These are phyloP conservation scores for Cinclus mexicanus DNA, from an alignment of 2,113 vertebrate species.

Conservation along the genomic window DNA sequence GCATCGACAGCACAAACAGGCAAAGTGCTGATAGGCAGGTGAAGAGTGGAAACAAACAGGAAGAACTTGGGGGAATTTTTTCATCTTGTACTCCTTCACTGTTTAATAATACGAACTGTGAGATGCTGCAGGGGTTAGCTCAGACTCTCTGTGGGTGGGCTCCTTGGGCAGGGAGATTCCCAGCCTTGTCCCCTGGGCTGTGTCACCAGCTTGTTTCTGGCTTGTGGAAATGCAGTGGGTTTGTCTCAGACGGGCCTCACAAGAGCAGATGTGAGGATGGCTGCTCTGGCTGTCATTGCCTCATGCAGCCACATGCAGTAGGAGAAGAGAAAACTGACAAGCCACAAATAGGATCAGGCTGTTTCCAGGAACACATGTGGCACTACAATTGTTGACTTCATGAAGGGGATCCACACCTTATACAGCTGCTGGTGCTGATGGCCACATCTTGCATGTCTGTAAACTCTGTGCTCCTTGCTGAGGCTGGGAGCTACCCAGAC, in stretches of 20 bases:
- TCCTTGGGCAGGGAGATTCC: not conserved
- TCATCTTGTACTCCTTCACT: not conserved
- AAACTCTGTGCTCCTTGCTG: not conserved
- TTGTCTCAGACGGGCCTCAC: not conserved
- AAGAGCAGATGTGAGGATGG: not conserved
- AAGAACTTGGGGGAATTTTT: not conserved
- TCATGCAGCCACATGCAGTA: not conserved
- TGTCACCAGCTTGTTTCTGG: accelerated
- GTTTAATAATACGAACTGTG: not conserved
- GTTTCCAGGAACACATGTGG: not conserved
- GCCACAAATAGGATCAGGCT: not conserved
- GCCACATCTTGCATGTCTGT: accelerated
- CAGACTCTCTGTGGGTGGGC: not conserved
- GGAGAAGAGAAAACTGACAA: not conserved
- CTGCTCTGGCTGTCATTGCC: not conserved
- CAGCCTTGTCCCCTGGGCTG: not conserved
- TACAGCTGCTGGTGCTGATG: not conserved
- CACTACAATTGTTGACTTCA: accelerated
- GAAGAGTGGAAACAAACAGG: not conserved
- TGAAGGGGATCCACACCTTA: not conserved
- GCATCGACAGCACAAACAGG: not conserved
- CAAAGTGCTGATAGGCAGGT: not conserved
- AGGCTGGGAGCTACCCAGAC: not conserved
- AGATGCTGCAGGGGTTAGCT: not conserved
- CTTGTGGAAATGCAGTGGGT: not conserved